Evolutionary conservation across 23 tunicate genomes (phyloP), one percentile per base, ranked within the genome.

Genomic region (Trididemnum nubilum): DNA sequence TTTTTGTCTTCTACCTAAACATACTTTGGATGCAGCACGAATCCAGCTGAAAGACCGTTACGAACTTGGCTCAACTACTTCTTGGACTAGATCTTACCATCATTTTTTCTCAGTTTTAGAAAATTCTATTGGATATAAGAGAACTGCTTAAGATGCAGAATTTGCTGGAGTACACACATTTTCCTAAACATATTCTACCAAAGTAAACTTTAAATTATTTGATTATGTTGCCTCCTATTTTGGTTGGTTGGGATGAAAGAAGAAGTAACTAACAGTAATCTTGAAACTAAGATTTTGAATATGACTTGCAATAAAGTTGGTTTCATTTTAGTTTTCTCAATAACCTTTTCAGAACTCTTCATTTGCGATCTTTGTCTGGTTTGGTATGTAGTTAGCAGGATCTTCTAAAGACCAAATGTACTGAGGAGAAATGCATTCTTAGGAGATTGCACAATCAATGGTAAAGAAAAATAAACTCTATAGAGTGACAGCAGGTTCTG

Each of bases 11-110:
- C n/a, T 70, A 7, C n/a, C 25, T 26, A 19, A 23, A 31, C 3
- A 28, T 29, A 27, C 25, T 70, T 31, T 70, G 29, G 30, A 70
- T 19, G 29, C 28, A 4, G 40, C 25, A 15, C 25, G 76, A 33
- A 23, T 31, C 5, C 12, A 30, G 22, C 28, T 70, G 76, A 27
- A 12, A 31, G 9, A 23, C 7, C 25, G 76, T 23, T 70, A 19
- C 29, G 4, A 19, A 5, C 31, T 70, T 19, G 76, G 76, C 25
- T 19, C n/a, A 23, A 70, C 76, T 18, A 70, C 31, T 19, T 37
- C 76, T 32, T 36, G 76, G 5, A 70, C 76, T 26, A 23, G 76
- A 34, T 70, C 76, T 4, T 70, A 19, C 37, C 76, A 26, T 33
- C 29, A 70, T 22, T 70, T 70, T 70, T 5, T 18, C 4, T 37